Conservation (phyloP, 2,113 vertebrate genomes). For the Bothrops jararaca region DNA sequence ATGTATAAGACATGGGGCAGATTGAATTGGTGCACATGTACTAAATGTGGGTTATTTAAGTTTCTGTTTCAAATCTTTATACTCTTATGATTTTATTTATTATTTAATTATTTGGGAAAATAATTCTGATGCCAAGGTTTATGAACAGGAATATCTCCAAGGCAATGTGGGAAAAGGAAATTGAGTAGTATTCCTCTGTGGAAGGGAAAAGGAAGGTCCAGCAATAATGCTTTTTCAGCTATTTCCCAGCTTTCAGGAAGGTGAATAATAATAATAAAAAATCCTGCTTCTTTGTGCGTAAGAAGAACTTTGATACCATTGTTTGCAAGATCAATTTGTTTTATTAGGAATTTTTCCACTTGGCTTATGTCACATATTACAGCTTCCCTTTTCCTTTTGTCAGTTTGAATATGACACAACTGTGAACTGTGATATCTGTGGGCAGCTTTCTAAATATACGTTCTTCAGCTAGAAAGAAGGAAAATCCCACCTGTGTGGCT, state of each 20-base stretch:
- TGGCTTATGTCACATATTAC: not conserved
- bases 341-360: conserved; percentile 34
- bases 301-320: conserved; percentile 20
- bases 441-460: not conserved
- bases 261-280: not conserved
- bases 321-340: not conserved
- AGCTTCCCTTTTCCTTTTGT: conserved; percentile 27
- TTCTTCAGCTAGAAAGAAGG: not conserved
- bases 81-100: not conserved
- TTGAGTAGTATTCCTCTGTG: not conserved
- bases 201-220: not conserved
- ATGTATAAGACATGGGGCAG: not conserved
- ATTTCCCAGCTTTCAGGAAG: not conserved
- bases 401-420: conserved; percentile 21
- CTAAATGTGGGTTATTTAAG: not conserved
- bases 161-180: not conserved
- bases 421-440: not conserved
- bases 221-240: not conserved
- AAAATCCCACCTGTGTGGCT: rapidly evolving
- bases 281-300: rapidly evolving
- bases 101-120: not conserved
- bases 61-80: not conserved
- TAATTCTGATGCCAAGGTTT: not conserved
- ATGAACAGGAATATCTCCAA: not conserved
- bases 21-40: not conserved